A percentile compares a stretch with the other conserved stretches of the same genome.
These are phyloP conservation scores for Marcusenius ussheri DNA, from an alignment of 2,113 vertebrate species.

Conservation along the genomic window DNA sequence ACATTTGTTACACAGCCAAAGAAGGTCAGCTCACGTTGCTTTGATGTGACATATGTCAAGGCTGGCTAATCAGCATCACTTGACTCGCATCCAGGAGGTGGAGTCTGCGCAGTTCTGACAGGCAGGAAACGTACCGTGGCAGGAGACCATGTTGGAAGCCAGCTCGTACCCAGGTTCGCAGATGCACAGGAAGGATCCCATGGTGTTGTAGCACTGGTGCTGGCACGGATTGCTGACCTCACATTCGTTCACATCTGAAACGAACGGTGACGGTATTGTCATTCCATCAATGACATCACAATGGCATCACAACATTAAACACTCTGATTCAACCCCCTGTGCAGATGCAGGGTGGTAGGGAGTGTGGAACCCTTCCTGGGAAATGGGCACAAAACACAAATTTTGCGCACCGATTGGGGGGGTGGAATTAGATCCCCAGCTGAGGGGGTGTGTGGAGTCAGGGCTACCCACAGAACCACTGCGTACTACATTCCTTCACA, in stretches of 20 bases:
- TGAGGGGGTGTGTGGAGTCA: neutral
- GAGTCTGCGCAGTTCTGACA: neutral
- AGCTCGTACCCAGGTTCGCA: conserved; percentile 87
- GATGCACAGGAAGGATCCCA: conserved; percentile 90
- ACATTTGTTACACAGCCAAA: neutral
- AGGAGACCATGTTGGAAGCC: conserved; percentile 76
- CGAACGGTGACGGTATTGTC: neutral
- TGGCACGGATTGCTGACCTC: conserved; percentile 79
- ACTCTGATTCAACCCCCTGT: neutral
- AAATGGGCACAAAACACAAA: neutral
- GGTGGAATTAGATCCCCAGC: neutral
- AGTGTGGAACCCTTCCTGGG: neutral
- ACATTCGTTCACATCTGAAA: conserved; percentile 83
- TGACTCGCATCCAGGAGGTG: neutral
- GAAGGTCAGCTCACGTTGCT: neutral
- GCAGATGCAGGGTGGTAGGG: neutral
- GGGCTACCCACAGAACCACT: neutral
- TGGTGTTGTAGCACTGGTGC: conserved; percentile 86
- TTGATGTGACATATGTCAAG: neutral
- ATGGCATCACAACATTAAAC: neutral
- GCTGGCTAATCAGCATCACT: neutral
- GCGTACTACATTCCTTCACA: neutral
- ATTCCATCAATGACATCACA: neutral
- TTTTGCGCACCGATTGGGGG: neutral
- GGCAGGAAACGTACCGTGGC: conserved; percentile 47